phyloP scores from a whole-genome alignment of 2,113 vertebrate genomes.

The Trochalopteron elliotii region DNA sequence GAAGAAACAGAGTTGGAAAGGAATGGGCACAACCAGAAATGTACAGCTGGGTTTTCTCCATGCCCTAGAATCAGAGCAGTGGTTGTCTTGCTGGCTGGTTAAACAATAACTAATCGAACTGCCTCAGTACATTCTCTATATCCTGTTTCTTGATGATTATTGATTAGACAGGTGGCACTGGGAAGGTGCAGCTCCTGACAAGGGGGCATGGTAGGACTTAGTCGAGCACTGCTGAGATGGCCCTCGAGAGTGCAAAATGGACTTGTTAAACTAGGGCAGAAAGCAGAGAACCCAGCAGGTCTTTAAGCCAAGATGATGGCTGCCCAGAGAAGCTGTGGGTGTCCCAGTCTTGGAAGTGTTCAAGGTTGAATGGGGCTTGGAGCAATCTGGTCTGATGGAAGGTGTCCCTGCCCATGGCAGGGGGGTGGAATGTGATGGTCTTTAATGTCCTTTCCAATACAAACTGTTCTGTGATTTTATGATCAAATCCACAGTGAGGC shows the following conservation, averaged over 20 bases:
- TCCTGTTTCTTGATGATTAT: not conserved
- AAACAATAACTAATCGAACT: not conserved
- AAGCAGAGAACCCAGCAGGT: not conserved
- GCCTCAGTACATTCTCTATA: not conserved
- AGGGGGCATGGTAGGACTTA: not conserved
- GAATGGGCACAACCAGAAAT: not conserved
- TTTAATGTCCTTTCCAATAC: not conserved
- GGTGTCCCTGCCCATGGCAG: not conserved
- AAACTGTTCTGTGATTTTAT: not conserved
- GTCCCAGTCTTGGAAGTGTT: not conserved
- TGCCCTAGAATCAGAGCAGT: not conserved
- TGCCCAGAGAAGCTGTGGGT: not conserved
- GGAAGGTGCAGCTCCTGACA: not conserved
- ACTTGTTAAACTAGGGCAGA: not conserved
- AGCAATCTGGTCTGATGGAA: not conserved
- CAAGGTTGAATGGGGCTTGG: not conserved
- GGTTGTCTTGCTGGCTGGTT: not conserved
- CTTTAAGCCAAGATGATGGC: not conserved
- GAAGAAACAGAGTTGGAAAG: not conserved
- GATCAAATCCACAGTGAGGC: not conserved
- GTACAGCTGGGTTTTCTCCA: not conserved
- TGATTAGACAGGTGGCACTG: not conserved
- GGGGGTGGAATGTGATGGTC: not conserved
- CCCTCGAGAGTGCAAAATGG: not conserved
- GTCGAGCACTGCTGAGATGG: not conserved